Conservation (phyloP, 1,140 invertebrate species). For the Lerema accius region DNA sequence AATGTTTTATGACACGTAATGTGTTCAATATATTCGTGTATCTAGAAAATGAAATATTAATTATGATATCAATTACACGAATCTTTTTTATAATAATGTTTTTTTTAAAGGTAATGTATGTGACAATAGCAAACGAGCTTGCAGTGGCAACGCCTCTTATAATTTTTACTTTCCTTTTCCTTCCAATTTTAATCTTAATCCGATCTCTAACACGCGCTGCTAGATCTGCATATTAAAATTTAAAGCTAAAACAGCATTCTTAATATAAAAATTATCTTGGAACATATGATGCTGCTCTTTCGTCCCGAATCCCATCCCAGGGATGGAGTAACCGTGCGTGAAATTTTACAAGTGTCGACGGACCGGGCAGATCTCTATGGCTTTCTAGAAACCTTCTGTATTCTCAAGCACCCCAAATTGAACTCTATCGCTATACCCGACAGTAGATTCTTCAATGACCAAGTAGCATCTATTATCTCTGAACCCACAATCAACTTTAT, state of each 20-base stretch:
- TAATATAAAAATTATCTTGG: constrained; percentile 19
- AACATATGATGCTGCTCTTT: constrained; percentile 17
- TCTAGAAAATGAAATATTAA: no score
- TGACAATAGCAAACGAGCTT: no score
- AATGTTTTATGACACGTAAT: no score
- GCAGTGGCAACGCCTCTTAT: no score
- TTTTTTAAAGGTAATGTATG: no score
- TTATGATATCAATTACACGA: no score
- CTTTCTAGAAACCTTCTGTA: constrained; percentile 3
- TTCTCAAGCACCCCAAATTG: background rate
- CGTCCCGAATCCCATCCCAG: constrained; percentile 34
- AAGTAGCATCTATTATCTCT: background rate
- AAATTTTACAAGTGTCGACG: constrained; percentile 64
- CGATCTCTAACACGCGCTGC: constrained; percentile 1
- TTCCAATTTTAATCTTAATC: constrained; percentile 1
- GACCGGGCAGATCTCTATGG: constrained; percentile 1
- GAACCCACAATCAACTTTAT: constrained; percentile 25
- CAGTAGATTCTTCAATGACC: background rate
- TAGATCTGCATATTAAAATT: no score
- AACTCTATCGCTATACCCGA: background rate
- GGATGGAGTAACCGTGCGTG: constrained; percentile 50
- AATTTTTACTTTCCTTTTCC: background rate
- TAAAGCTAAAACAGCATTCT: constrained; percentile 9
- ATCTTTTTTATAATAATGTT: no score
- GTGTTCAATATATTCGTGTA: background rate